Percentiles rank a stretch among this genome's conserved stretches.
These are phyloP conservation scores for Leptoteleia sp. DNA, from an alignment of 1,140 invertebrate species.

Conservation along the genomic window DNA sequence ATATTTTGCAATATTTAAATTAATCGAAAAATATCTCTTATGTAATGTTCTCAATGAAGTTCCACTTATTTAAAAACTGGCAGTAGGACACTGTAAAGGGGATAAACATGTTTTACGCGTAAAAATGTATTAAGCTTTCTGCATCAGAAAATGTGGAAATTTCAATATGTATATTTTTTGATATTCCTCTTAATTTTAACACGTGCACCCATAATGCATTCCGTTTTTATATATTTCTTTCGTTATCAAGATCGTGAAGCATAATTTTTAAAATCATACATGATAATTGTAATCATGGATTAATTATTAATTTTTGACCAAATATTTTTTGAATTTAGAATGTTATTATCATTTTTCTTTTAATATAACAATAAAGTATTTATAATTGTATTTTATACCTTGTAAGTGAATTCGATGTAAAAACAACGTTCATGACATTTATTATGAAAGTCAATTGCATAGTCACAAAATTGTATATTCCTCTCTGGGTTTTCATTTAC, in stretches of 20 bases:
- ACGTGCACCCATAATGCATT: conserved; percentile 5
- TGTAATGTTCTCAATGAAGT: background rate
- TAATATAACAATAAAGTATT: too few species aligned
- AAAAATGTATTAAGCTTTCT: conserved; percentile 11
- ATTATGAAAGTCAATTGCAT: conserved; percentile 18
- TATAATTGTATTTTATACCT: conserved; percentile 1
- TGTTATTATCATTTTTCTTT: too few species aligned
- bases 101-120: background rate
- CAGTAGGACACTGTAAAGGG: conserved; percentile 17
- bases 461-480: background rate
- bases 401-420: conserved; percentile 30
- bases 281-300: too few species aligned
- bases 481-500: background rate
- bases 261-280: too few species aligned
- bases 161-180: conserved; percentile 12
- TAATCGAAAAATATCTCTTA: background rate
- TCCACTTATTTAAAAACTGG: conserved; percentile 8
- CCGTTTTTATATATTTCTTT: background rate
- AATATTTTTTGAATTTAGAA: too few species aligned
- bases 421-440: conserved; percentile 2
- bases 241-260: too few species aligned
- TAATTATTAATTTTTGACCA: too few species aligned
- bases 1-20: background rate
- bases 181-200: background rate
- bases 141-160: conserved; percentile 20